Base-by-base conservation (phyloP, 2,113 vertebrate genomes). In the Labeo rohita region DNA sequence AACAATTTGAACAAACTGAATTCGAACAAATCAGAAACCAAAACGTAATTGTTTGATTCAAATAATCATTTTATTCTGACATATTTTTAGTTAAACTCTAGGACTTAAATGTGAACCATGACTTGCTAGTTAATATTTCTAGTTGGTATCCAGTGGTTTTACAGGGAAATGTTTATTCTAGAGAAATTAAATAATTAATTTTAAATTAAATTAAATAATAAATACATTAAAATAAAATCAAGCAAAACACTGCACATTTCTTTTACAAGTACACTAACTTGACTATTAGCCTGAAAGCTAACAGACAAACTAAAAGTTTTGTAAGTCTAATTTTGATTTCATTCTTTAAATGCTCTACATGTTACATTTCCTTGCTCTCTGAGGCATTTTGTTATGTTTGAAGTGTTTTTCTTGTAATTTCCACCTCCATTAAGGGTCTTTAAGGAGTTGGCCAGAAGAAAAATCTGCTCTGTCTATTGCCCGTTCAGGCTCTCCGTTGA, bases 371-470 rank as follows among this genome's bases (percentile, higher is more conserved):
- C 70, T 74, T 59, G 84, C 43, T 86, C n/a, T 86, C 80, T 36
- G 80, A 85, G 85, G 89, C 23, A 43, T 66, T 82, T 36, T 70
- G 34, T 70, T n/a, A 82, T 50, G 61, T 61, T 50, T 76, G 59
- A 79, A 73, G 66, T 77, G 34, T 88, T 92, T 92, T 85, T 90
- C 83, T 89, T 86, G 89, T 85, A 92, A 93, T 91, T 92, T 92
- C 88, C 90, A 88, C 92, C 89, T 87, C 91, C 90, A 92, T 93
- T 92, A 92, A 39, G 89, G 82, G 89, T 83, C 89, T 93, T 92
- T 92, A 88, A 88, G 83, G 92, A 93, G 92, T 92, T 92, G 90
- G 90, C 1, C 50, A 92, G 90, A 90, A 91, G 90, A 80, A 13
- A 84, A 68, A 77, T 36, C 7, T 11, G n/a, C 2, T 36, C 74